A percentile compares a stretch with the other conserved stretches of the same genome.
Conservation (phyloP, 2,797 vertebrate genomes). For the Cephalopachus bancanus region DNA sequence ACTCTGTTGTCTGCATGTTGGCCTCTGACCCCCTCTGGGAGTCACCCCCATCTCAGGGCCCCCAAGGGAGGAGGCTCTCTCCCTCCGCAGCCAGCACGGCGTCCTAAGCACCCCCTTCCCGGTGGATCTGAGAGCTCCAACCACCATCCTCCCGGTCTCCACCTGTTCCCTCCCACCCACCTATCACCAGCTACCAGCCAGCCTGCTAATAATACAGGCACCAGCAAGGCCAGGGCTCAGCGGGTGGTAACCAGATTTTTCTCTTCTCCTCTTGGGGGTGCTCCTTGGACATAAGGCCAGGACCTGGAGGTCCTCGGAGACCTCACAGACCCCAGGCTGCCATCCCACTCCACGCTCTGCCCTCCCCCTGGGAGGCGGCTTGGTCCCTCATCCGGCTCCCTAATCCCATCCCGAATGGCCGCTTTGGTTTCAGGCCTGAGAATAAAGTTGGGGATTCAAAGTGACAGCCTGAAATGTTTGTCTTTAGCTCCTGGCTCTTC, state of each 20-base stretch:
- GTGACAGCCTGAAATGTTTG: not conserved
- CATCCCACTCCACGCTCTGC: no score
- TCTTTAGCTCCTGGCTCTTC: not conserved
- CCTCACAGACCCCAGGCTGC: not conserved
- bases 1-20: not conserved
- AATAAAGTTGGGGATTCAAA: not conserved
- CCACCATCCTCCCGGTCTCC: not conserved
- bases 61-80: not conserved
- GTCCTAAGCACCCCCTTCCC: not conserved
- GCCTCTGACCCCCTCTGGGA: not conserved
- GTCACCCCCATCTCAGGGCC: no score
- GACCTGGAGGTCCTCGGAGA: no score
- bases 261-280: not conserved
- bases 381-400: not conserved
- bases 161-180: no score
- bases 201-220: not conserved
- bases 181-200: not conserved
- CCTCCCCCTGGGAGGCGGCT: fast-evolving
- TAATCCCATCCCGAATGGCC: no score
- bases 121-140: no score
- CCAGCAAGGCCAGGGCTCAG: no score
- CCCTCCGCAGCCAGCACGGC: not conserved
- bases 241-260: not conserved
- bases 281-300: not conserved
- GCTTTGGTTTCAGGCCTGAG: not conserved